Evolutionary conservation across 2,113 vertebrate genomes (phyloP), one percentile per base, ranked within the genome.

Genomic region (Gymnocephalus cernua): DNA sequence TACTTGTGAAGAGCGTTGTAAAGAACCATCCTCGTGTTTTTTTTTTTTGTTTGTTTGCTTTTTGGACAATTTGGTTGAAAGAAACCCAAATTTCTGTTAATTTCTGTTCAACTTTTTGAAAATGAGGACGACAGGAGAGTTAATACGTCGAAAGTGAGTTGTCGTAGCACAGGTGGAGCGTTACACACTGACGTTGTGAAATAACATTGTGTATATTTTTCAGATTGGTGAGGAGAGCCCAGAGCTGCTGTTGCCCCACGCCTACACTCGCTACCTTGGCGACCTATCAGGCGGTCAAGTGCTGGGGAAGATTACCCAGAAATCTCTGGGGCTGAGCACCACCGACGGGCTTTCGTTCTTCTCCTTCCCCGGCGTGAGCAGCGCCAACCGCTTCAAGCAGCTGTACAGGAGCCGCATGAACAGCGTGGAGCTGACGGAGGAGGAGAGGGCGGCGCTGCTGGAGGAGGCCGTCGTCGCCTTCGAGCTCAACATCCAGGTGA

Each of bases 241-340:
- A 0, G 93, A 94, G 87, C 95, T 98, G 74, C 93, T 99, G 84
- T 96, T 99, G 76, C 96, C 98, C 75, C 98, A 99, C 7, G 93
- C 98, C 72, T 99, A 99, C 84, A 99, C 98, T 13, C 96, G 98
- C 0, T 99, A 99, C 78, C 93, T 99, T 6, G 98, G 98, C 0
- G 98, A 99, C 86, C 95, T 99, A 19, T 99, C 98, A 0, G 98
- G 98, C 6, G 98, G 98, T 2, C 98, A 99, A 79, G 96, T 98
- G 44, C 92, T 99, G 73, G 97, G 96, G 74, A 98, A 97, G 82
- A 97, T 99, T 14, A 97, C 97, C 25, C 97, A 99, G 91, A 99
- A 97, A 62, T 95, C 96, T 16, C 86, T 99, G 0, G 93, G 94
- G 45, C 91, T 99, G 90, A 96, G 94, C 61, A 94, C 96, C 72